Conservation (phyloP, 53 echinoderm and acorn worm species). For the Zoroaster sp. region DNA sequence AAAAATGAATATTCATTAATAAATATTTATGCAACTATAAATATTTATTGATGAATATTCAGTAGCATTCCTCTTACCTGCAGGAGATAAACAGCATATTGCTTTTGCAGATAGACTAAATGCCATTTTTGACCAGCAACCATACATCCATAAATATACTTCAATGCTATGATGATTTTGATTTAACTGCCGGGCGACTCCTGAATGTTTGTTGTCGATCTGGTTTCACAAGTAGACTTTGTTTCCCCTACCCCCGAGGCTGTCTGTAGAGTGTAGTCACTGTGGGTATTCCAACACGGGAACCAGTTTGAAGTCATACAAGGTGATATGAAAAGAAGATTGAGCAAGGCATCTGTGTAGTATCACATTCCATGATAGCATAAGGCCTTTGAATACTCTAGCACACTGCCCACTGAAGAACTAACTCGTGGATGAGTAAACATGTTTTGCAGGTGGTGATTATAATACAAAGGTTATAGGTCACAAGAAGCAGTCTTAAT, state of each 20-base stretch:
- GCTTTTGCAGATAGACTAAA: constrained; percentile 17
- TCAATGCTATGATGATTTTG: background rate
- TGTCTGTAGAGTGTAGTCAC: too few species aligned
- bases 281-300: background rate
- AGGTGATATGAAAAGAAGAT: background rate
- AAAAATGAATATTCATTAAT: too few species aligned
- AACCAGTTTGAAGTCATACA: background rate
- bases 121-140: constrained; percentile 15
- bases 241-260: too few species aligned
- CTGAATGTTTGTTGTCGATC: background rate
- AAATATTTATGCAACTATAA: too few species aligned
- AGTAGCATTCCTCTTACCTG: constrained; percentile 2
- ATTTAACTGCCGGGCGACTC: background rate
- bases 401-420: background rate
- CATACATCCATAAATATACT: background rate
- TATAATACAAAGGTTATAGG: too few species aligned
- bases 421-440: too few species aligned
- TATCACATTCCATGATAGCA: background rate
- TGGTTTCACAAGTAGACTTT: too few species aligned
- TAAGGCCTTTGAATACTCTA: background rate
- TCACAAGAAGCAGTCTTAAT: too few species aligned
- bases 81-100: constrained; percentile 30
- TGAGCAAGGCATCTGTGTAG: background rate
- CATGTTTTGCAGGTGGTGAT: too few species aligned
- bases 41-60: too few species aligned